Conservation (phyloP, 1,140 invertebrate genomes). For the Lepidostoma basale region DNA sequence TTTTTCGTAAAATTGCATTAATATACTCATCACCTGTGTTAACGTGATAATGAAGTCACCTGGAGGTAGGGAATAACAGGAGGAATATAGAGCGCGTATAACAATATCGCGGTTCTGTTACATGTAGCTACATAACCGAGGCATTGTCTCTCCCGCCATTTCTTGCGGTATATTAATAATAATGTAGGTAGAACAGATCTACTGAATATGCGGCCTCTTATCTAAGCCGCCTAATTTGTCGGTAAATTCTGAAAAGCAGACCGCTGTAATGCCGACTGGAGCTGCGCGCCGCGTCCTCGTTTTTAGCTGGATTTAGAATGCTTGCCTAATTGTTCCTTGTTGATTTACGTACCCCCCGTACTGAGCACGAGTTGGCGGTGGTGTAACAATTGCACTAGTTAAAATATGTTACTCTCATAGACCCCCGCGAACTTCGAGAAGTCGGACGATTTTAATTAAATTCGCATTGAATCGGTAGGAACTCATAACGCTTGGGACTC, state of each 20-base stretch:
- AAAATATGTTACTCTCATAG: no score
- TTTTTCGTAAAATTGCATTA: no score
- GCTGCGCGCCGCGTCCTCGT: neutral
- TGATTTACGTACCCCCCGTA: neutral
- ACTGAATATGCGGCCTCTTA: slow-evolving; percentile 21
- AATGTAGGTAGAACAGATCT: neutral
- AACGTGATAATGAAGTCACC: no score
- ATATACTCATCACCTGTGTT: no score
- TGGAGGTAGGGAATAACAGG: no score
- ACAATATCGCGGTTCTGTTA: neutral
- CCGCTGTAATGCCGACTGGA: slow-evolving; percentile 11
- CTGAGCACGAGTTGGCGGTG: no score
- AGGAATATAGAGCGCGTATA: no score
- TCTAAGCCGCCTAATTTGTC: slow-evolving; percentile 22
- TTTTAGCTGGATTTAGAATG: slow-evolving; percentile 12
- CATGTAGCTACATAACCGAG: slow-evolving; percentile 17
- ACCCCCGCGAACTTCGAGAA: no score
- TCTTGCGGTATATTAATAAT: slow-evolving; percentile 13
- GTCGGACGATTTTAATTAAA: no score
- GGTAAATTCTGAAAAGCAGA: slow-evolving; percentile 16
- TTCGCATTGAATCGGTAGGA: no score
- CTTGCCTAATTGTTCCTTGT: neutral
- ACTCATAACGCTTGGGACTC: no score
- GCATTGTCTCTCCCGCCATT: slow-evolving; percentile 20
- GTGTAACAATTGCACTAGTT: no score